Evolutionary conservation across 1,140 invertebrate species (phyloP).

Genomic region (Lamellibrachia luymesi): DNA sequence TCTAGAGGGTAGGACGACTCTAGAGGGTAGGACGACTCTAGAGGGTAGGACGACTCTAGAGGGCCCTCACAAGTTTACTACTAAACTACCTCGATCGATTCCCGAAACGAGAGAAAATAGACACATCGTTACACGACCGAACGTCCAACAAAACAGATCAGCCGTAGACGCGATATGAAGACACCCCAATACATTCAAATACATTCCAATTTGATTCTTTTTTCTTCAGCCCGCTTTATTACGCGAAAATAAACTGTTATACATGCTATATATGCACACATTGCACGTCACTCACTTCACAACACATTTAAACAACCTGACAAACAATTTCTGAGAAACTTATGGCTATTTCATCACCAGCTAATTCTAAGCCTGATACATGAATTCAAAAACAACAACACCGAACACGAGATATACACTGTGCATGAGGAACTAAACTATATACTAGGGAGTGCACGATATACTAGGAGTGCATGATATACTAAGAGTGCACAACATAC

Average conservation of each 20-base stretch:
- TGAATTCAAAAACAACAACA: not conserved
- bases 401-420: not conserved
- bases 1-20: no score
- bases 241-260: not conserved
- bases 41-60: no score
- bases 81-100: no score
- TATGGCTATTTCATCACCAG: not conserved
- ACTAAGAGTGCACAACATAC: no score
- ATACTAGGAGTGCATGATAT: no score
- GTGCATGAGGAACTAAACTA: no score
- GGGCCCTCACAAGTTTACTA: no score
- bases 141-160: no score
- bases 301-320: not conserved
- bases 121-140: no score
- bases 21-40: no score
- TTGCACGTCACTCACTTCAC: not conserved
- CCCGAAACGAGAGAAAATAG: no score
- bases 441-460: not conserved
- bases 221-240: not conserved
- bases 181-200: not conserved
- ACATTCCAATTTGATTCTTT: not conserved
- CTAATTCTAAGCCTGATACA: not conserved
- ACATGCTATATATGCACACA: not conserved
- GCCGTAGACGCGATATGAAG: no score
- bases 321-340: not conserved